A percentile compares a stretch with the other conserved stretches of the same genome.
These are phyloP conservation scores for Aviceda leuphotes DNA, from an alignment of 2,797 vertebrate species.

Conservation along the genomic window DNA sequence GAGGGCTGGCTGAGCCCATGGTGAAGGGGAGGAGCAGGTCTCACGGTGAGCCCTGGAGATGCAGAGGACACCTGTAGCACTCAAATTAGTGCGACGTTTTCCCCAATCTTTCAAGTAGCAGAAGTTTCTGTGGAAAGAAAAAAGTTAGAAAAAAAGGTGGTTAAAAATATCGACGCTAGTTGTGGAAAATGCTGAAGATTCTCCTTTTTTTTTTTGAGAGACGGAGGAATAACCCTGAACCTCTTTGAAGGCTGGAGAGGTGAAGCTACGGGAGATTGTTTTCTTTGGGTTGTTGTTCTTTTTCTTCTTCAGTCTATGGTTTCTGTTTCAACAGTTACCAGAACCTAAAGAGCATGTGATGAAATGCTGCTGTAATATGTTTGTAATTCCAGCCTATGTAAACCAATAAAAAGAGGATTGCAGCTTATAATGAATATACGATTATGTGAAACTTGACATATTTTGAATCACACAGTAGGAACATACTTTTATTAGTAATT, in stretches of 20 bases:
- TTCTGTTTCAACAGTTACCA: conserved; percentile 50
- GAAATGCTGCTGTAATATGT: conserved; percentile 49
- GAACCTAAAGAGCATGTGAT: conserved; percentile 42
- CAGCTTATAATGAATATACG: conserved; percentile 61
- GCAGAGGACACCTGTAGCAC: not conserved
- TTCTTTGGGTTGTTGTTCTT: conserved; percentile 45
- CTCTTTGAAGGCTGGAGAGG: not conserved
- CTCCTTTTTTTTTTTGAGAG: not conserved
- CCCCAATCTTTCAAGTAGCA: not conserved
- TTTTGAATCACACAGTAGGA: conserved; percentile 73
- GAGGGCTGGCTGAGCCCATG: not conserved
- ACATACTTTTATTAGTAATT: conserved; percentile 69
- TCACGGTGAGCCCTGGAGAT: not conserved
- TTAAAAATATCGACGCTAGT: not conserved
- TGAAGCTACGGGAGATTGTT: conserved; percentile 23
- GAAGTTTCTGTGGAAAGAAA: not conserved
- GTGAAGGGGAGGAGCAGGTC: not conserved
- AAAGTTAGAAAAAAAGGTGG: not conserved
- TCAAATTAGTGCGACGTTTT: not conserved
- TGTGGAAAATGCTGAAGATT: not conserved
- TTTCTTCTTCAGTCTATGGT: conserved; percentile 12
- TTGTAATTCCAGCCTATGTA: conserved; percentile 72
- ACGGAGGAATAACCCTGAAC: not conserved
- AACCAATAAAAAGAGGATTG: conserved; percentile 74
- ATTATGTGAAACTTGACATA: conserved; percentile 70